A percentile compares a stretch with the other conserved stretches of the same genome.
These are phyloP conservation scores for Mongoloraphidia duomilia DNA, from an alignment of 2,888 invertebrate genomes.

Conservation along the genomic window DNA sequence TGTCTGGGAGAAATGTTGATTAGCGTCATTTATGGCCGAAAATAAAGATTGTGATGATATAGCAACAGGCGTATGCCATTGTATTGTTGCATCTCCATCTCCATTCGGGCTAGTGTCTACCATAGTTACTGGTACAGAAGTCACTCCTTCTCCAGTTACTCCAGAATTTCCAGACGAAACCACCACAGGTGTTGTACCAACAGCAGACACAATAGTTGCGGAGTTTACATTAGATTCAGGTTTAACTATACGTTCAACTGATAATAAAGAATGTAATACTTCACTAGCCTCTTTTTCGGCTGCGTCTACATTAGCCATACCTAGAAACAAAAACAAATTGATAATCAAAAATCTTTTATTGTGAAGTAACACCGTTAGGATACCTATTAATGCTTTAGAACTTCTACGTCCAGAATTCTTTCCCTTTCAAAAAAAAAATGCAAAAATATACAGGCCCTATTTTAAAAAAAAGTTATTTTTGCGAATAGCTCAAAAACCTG, in stretches of 20 bases:
- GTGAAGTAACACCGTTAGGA: too few relatives aligned
- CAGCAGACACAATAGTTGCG: too few relatives aligned
- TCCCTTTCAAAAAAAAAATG: too few relatives aligned
- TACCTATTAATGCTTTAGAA: too few relatives aligned
- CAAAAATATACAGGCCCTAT: too few relatives aligned
- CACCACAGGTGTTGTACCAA: conserved; percentile 23
- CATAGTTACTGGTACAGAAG: not conserved
- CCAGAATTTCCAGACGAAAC: not conserved
- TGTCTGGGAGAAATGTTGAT: conserved; percentile 26
- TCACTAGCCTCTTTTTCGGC: conserved; percentile 59
- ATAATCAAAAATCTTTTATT: conserved; percentile 24
- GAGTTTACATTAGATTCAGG: conserved; percentile 18
- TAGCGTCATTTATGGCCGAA: conserved; percentile 25
- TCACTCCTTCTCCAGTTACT: conserved; percentile 2
- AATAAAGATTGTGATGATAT: conserved; percentile 29
- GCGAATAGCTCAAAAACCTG: too few relatives aligned
- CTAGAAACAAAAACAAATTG: conserved; percentile 25
- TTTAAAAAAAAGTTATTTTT: too few relatives aligned
- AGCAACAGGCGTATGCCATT: conserved; percentile 46
- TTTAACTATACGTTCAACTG: conserved; percentile 50
- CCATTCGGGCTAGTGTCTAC: conserved; percentile 17
- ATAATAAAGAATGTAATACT: conserved; percentile 49
- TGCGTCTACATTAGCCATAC: conserved; percentile 48
- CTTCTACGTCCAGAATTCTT: too few relatives aligned
- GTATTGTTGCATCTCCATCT: conserved; percentile 32